These are phyloP conservation scores for Campoplex capitator DNA, from an alignment of 2,888 invertebrate genomes.

Conservation along the genomic window DNA sequence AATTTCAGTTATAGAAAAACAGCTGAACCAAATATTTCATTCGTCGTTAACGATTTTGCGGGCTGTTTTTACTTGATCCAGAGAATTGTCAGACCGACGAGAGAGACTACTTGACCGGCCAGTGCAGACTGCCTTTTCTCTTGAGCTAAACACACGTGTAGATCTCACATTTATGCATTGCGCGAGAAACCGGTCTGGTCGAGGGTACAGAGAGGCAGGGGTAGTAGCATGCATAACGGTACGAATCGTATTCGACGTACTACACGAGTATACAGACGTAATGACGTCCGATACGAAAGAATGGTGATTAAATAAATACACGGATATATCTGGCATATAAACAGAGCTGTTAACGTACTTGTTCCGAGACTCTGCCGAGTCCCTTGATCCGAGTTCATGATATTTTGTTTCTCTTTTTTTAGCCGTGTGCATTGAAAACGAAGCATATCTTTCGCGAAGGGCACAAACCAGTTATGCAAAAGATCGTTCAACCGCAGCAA, in stretches of 20 bases:
- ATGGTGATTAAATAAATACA: background rate
- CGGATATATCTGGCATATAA: background rate
- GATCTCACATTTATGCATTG: constrained; percentile 3
- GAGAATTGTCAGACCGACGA: background rate
- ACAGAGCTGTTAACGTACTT: no score
- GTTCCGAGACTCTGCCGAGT: no score
- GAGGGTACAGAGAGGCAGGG: constrained; percentile 3
- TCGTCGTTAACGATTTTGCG: background rate
- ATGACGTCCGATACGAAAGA: constrained; percentile 24
- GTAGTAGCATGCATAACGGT: constrained; percentile 45
- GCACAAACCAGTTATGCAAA: no score
- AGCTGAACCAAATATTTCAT: background rate
- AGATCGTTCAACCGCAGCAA: no score
- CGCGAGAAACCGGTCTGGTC: constrained; percentile 43
- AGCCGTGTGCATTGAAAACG: no score
- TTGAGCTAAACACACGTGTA: background rate
- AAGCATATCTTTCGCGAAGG: no score
- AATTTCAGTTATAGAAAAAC: background rate
- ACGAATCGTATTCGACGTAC: constrained; percentile 31
- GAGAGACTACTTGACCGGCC: background rate
- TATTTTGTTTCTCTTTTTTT: background rate
- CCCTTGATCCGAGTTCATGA: background rate
- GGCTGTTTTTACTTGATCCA: background rate
- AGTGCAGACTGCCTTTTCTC: background rate
- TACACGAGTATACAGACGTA: constrained; percentile 12